Evolutionary conservation across 2,888 invertebrate species (phyloP), one percentile per base, ranked within the genome.

Genomic region (Epinotia bilunana): DNA sequence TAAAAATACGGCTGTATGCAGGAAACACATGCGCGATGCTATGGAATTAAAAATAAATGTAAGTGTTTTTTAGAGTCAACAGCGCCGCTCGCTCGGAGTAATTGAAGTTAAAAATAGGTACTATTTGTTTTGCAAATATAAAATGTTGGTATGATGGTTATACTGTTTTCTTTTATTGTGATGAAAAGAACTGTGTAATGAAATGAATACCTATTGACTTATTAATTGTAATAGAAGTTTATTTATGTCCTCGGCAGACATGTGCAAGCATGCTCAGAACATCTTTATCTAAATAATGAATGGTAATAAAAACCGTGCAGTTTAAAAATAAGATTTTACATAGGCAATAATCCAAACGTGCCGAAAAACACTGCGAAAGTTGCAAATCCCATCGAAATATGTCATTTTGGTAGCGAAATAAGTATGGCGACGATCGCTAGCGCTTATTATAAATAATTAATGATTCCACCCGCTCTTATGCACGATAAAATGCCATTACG

Each of bases 401-500:
- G 60, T 61, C 60, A 65, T 74, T 71, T 74, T 43, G 71, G 65
- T 65, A 65, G 74, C 65, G 55, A 88, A 88, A 89, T 86, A 88
- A 90, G 90, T 87, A 89, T 85, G 85, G 85, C 84, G 81, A 81
- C 85, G 86, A 88, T 90, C 89, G 89, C 92, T 92, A 92, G 90
- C 88, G 88, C 91, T 92, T 93, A 93, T 93, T 94, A 93, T 94
- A 94, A 94, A 94, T 94, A 93, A 93, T 93, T 93, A 93, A 94
- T 94, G 93, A 93, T 92, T 92, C 90, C 89, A 85, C 83, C 89
- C 86, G 88, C 92, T 91, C 90, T 92, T 93, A 93, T 93, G 93
- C 92, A 93, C 92, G 91, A 93, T 92, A 93, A 93, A 93, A 93
- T 93, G 93, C 93, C 92, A 93, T 93, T 93, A 93, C 90, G 92